Base-by-base conservation (phyloP, 2,113 vertebrate species). In the Hassar affinis region DNA sequence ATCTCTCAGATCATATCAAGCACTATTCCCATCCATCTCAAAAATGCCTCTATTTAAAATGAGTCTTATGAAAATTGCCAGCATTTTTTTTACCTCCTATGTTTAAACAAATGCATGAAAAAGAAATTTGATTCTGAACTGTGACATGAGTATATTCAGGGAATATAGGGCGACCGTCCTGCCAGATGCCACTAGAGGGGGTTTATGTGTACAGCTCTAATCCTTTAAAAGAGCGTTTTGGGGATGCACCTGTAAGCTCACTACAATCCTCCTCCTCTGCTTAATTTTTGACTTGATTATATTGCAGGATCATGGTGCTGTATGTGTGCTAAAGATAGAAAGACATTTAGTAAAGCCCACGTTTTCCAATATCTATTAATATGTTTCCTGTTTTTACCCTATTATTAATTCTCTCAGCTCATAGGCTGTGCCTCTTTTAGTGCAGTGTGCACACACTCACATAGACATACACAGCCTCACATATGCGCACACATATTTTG, bases 101-200 rank as follows among this genome's bases (percentile, higher is more conserved):
- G 69, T 42, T 66, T 59, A 49, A 33, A 78, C 66, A 54, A 35
- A 84, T 83, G 76, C 82, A 78, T 80, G 66, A 89, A 56, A 77
- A 66, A 51, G 38, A 22, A 33, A 35, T 42, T 66, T 18, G 4
- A 57, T 6, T 38, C 56, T 59, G 52, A 27, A 49, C 35, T 54
- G 52, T 78, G 42, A 35, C 17, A 78, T 3, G 38, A 42, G 66
- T 4, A 82, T 59, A 27, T 4, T 38, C 17, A 77, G 45, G 52
- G 35, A 81, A 62, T 30, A 56, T 47, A 6, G 12, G 49, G 72
- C 17, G 35, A 20, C 49, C 71, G 15, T 89, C 87, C 61, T 69
- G 38, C 10, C 68, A 86, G 79, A 14, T 68, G 84, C 92, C 92
- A 93, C 92, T 89, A 92, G 92, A 91, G 89, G 93, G 93, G 78